phyloP scores from a whole-genome alignment of 2,797 vertebrate species.

The Lagodon rhomboides region DNA sequence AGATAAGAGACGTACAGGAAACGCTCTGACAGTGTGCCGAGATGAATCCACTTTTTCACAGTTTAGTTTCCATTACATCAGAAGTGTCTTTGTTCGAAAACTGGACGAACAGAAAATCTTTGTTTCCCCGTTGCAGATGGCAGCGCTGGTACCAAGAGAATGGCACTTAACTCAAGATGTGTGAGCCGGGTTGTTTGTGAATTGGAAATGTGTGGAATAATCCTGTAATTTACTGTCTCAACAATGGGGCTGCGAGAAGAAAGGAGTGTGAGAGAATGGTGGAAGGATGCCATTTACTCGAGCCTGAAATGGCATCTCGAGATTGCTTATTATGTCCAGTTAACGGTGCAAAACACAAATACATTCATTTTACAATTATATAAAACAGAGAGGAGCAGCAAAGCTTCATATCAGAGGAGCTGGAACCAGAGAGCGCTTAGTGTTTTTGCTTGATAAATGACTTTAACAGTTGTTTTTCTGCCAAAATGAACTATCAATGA shows the following conservation, averaged over 20 bases:
- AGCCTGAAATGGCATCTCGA: background rate
- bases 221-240: background rate
- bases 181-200: background rate
- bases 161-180: background rate
- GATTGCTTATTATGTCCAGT: background rate
- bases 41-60: background rate
- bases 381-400: background rate
- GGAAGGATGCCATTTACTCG: background rate
- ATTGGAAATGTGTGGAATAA: background rate
- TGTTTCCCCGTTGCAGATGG: slow-evolving; percentile 19
- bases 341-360: background rate
- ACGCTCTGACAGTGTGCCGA: background rate
- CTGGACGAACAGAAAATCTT: slow-evolving; percentile 5
- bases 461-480: background rate
- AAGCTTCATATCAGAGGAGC: background rate
- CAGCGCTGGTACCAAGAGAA: background rate
- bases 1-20: background rate
- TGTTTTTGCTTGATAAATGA: slow-evolving; percentile 1
- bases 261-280: background rate
- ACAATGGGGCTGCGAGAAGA: background rate
- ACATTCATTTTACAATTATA: background rate
- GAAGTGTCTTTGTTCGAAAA: background rate
- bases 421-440: background rate
- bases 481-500: background rate
- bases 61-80: slow-evolving; percentile 5